Conservation (phyloP, 2,888 invertebrate genomes). For the Drosophila setosimentum region DNA sequence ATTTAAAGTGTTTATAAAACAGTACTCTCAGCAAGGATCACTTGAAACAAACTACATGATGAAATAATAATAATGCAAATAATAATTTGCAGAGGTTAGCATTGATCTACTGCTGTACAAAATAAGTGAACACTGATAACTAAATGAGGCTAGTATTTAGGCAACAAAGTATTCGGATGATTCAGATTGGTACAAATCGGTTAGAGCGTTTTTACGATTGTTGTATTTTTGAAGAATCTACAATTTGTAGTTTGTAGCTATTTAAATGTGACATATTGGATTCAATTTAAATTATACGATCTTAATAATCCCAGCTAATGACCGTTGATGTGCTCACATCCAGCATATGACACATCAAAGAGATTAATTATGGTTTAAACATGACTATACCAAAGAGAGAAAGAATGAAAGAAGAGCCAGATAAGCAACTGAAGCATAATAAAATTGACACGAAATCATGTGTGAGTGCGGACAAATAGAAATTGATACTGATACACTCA, state of each 20-base stretch:
- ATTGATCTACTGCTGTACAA: neutral
- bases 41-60: neutral
- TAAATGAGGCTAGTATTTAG: too few species aligned
- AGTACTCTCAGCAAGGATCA: neutral
- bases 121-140: too few species aligned
- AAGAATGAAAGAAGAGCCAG: neutral
- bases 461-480: conserved; percentile 9
- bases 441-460: neutral
- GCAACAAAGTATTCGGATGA: too few species aligned
- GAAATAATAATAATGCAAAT: neutral
- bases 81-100: neutral
- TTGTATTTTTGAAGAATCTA: neutral
- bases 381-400: neutral
- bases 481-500: conserved; percentile 10
- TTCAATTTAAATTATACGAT: neutral
- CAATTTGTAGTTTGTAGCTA: neutral
- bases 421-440: neutral
- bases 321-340: neutral
- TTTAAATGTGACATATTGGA: neutral
- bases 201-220: too few species aligned
- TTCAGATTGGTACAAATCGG: too few species aligned
- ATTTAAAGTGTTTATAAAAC: too few species aligned
- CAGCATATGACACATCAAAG: neutral
- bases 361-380: conserved; percentile 13
- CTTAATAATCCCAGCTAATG: neutral